Evolutionary conservation across 2,113 vertebrate genomes (phyloP).

Genomic region (Zosterops borbonicus): DNA sequence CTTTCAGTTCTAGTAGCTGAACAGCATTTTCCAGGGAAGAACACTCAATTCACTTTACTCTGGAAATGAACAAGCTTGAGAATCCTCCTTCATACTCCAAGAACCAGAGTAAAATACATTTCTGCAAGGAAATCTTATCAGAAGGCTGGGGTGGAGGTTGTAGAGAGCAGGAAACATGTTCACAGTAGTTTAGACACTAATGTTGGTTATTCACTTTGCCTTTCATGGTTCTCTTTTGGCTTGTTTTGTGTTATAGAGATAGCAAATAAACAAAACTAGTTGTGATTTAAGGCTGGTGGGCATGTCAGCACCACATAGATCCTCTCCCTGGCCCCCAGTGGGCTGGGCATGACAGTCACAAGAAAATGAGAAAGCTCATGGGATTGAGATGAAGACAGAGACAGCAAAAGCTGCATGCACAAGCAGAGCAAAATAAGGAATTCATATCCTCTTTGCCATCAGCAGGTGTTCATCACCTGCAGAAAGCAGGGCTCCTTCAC

Average conservation of each 20-base stretch:
- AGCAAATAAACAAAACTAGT: neutral
- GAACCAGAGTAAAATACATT: neutral
- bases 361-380: neutral
- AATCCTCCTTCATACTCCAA: neutral
- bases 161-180: neutral
- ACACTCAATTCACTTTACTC: neutral
- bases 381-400: neutral
- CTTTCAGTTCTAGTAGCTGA: neutral
- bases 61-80: neutral
- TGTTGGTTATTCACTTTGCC: neutral
- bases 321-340: neutral
- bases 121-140: neutral
- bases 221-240: neutral
- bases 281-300: neutral
- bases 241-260: neutral
- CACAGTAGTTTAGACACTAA: neutral
- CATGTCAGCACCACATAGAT: neutral
- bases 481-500: neutral
- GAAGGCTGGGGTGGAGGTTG: neutral
- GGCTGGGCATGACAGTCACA: neutral
- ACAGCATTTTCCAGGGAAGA: neutral
- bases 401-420: neutral
- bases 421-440: neutral
- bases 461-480: neutral
- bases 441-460: neutral